These are phyloP conservation scores for Drosophila peninsularis DNA, from an alignment of 2,888 invertebrate genomes.

Conservation along the genomic window DNA sequence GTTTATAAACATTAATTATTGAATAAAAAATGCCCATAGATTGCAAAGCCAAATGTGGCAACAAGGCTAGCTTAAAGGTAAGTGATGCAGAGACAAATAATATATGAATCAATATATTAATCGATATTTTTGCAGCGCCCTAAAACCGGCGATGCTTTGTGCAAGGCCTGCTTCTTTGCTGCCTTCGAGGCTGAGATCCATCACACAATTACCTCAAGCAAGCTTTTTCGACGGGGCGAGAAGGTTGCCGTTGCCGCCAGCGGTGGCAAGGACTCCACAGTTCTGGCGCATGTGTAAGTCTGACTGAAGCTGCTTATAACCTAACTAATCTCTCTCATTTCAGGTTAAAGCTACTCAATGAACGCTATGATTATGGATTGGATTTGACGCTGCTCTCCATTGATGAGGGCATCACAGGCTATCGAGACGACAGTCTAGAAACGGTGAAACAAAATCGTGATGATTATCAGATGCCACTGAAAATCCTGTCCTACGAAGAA, in stretches of 20 bases:
- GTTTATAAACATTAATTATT: slow-evolving; percentile 36
- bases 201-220: slow-evolving; percentile 92
- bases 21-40: slow-evolving; percentile 87
- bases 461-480: slow-evolving; percentile 96
- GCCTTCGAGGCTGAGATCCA: slow-evolving; percentile 98
- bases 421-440: slow-evolving; percentile 97
- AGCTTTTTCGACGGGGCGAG: slow-evolving; percentile 92
- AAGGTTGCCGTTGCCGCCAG: slow-evolving; percentile 97
- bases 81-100: slow-evolving; percentile 4
- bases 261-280: slow-evolving; percentile 98
- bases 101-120: neutral
- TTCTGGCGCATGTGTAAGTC: slow-evolving; percentile 92
- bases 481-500: slow-evolving; percentile 98
- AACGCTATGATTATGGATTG: slow-evolving; percentile 94
- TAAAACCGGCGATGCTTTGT: slow-evolving; percentile 95
- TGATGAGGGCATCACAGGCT: slow-evolving; percentile 98
- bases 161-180: slow-evolving; percentile 96
- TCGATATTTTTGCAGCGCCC: slow-evolving; percentile 86
- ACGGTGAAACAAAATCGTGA: slow-evolving; percentile 97
- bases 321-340: neutral
- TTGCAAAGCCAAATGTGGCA: slow-evolving; percentile 90
- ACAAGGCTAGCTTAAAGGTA: slow-evolving; percentile 91
- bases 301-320: rapidly evolving
- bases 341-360: slow-evolving; percentile 93
- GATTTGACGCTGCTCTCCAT: slow-evolving; percentile 96